Evolutionary conservation across 2,113 vertebrate species (phyloP).

Genomic region (Sigmodon hispidus): DNA sequence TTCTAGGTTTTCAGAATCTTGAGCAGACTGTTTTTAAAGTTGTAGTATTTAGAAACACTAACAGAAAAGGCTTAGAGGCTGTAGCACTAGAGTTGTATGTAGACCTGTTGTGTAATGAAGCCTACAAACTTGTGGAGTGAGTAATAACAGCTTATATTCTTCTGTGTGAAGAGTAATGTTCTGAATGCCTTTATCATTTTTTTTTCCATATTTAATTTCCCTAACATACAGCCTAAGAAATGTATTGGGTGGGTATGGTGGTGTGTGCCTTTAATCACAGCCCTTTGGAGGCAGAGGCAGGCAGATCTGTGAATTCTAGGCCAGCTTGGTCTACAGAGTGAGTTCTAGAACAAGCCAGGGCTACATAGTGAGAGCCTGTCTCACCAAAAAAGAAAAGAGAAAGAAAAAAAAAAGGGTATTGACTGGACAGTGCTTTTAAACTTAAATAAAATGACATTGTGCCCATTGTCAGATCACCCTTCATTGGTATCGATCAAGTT

Average conservation of each 20-base stretch:
- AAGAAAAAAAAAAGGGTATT: no score
- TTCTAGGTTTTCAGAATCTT: neutral
- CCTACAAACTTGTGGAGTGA: neutral
- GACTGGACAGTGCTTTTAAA: no score
- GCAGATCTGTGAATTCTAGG: neutral
- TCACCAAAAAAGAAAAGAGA: neutral
- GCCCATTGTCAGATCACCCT: neutral
- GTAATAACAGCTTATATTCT: neutral
- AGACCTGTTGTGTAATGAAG: neutral
- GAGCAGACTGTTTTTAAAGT: neutral
- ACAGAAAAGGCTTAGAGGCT: neutral
- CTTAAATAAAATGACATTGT: neutral
- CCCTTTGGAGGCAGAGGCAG: neutral
- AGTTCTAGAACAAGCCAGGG: no score
- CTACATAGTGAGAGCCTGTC: neutral
- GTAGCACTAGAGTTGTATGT: neutral
- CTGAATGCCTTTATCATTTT: neutral
- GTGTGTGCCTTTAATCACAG: neutral
- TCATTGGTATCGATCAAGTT: neutral
- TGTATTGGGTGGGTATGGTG: neutral
- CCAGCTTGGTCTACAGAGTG: neutral
- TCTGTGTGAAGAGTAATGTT: neutral
- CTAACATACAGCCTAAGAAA: conserved; percentile 42
- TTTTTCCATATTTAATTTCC: conserved; percentile 25
- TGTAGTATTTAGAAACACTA: conserved; percentile 45